Base-by-base conservation (phyloP, 2,888 invertebrate genomes). In the Erebia palarica region DNA sequence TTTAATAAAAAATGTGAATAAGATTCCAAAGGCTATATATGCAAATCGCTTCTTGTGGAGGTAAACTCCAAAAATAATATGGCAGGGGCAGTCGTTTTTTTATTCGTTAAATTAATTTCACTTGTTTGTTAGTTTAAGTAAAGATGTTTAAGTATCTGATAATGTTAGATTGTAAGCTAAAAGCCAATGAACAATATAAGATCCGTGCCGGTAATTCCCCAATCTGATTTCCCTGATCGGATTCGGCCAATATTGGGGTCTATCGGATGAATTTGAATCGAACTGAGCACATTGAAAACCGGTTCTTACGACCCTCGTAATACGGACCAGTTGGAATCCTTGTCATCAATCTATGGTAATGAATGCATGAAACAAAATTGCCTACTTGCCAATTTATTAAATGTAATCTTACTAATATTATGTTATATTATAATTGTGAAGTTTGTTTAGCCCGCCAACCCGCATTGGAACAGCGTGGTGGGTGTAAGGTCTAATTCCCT, bases 211-310 rank as follows among this genome's bases (percentile, higher is more conserved):
- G 0, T 18, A 44, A 47, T 47, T 47, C 47, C 44, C 44, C 61
- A 14, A 36, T 5, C 36, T 36, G 27, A 61, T 44, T 10, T 60
- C 60, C 44, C 36, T 16, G 18, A 44, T 44, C 44, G 18, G 47
- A 44, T 61, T 18, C 42, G 47, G 0, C 18, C 44, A 42, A 36
- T 61, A 47, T 61, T 47, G 61, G 18, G 44, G 5, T 36, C 36
- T 61, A 44, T 11, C 18, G 18, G 47, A 44, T 47, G 61, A 18
- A 61, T 61, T 61, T 61, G 44, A 44, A 61, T 61, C 0, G 18
- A n/a, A 18, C 59, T 36, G 58, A n/a, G n/a, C 9, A 18, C 9
- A 18, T 55, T 47, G 13, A 18, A 61, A 61, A 61, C 2, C 18
- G 16, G 18, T 11, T 16, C 44, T 61, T 61, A 61, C 7, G 44